Evolutionary conservation across 2,888 invertebrate genomes (phyloP).

Genomic region (Saturnia japonica): DNA sequence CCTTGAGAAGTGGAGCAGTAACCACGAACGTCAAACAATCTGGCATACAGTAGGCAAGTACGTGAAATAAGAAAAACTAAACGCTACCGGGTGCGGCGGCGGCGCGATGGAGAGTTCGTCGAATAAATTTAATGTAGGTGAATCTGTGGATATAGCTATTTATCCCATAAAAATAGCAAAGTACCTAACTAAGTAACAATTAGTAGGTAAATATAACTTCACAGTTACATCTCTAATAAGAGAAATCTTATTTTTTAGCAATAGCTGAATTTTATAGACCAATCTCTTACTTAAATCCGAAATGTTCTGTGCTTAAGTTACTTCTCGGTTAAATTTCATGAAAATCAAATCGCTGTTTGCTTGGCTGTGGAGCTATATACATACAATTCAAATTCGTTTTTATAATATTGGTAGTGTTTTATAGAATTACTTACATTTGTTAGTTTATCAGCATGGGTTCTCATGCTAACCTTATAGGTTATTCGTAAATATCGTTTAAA

Average conservation of each 20-base stretch:
- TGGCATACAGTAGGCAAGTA: too few relatives aligned
- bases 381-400: neutral
- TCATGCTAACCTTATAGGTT: too few relatives aligned
- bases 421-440: neutral
- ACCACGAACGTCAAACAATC: too few relatives aligned
- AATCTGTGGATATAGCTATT: too few relatives aligned
- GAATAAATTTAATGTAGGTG: too few relatives aligned
- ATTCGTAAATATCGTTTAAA: too few relatives aligned
- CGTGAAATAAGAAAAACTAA: too few relatives aligned
- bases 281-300: neutral
- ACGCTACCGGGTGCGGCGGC: too few relatives aligned
- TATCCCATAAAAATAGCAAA: neutral
- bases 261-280: neutral
- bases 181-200: neutral
- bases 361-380: neutral
- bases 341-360: neutral
- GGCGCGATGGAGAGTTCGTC: too few relatives aligned
- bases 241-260: neutral
- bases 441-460: too few relatives aligned
- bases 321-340: neutral
- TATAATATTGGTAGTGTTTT: neutral
- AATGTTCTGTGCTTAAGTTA: neutral
- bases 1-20: too few relatives aligned
- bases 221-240: neutral
- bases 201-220: neutral